Evolutionary conservation across 2,888 invertebrate genomes (phyloP), one percentile per base, ranked within the genome.

Genomic region (Cephalotes varians): DNA sequence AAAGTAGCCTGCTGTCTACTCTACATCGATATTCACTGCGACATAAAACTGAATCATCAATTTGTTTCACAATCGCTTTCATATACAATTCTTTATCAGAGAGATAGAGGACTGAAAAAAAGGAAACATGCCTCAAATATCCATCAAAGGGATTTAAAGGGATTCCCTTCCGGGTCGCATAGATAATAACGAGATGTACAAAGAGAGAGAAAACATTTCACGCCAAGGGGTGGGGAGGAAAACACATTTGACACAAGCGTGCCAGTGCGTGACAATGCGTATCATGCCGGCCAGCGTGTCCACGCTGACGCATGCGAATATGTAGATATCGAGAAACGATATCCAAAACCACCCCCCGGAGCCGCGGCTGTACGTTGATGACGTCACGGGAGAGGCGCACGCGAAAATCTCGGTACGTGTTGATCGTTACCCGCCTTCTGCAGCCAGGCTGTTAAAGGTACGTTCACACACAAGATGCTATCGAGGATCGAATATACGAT

Each of bases 371-470:
- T 73, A 88, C 87, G 85, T 86, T 84, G 44, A 71, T 90, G 91
- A 91, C 91, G 92, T 91, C 91, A 91, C 54, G 34, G 58, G 56
- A 25, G 67, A 44, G 81, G 88, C 90, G 90, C 87, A 86, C 82
- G 88, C 90, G 87, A 88, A 77, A 54, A 72, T 85, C 71, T 72
- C 49, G 73, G 82, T 88, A 91, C 92, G 90, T 89, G 91, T 91
- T 92, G 91, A 92, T 92, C 92, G 90, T 92, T 92, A 92, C 84
- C 86, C 86, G 87, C 83, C 85, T 85, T 81, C 82, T 73, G 85
- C 72, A 72, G 62, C 58, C 58, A 44, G 37, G 73, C 60, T 72
- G 56, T 60, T 83, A 80, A 86, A 67, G 84, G 67, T 72, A 54
- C 81, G 65, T 85, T 77, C 82, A 81, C 81, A 71, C 56, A 21